These are phyloP conservation scores for Silurus glanis DNA, from an alignment of 2,113 vertebrate species.

Conservation along the genomic window DNA sequence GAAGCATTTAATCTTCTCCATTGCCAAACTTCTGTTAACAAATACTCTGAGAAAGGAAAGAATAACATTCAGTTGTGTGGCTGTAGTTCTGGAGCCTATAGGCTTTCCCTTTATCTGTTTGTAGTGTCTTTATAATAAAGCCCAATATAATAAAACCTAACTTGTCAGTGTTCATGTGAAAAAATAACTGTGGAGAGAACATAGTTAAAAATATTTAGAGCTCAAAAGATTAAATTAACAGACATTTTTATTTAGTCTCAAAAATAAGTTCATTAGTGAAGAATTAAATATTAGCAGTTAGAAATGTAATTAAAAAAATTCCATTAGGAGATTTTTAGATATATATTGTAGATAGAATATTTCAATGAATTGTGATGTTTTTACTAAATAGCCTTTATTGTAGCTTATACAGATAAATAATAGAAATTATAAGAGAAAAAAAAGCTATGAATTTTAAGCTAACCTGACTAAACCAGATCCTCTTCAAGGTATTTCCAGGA, in stretches of 20 bases:
- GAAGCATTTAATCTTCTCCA: constrained; percentile 99
- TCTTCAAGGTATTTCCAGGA: constrained; percentile 3
- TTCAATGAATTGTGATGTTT: background rate
- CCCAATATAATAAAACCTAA: background rate
- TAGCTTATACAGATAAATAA: background rate
- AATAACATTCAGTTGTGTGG: constrained; percentile 31
- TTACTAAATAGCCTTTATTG: background rate
- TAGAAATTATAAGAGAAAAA: background rate
- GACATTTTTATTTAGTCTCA: background rate
- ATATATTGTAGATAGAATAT: background rate
- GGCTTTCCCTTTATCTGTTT: background rate
- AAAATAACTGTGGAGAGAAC: background rate
- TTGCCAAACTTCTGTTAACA: constrained; percentile 98
- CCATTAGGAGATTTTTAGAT: background rate
- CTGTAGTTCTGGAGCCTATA: background rate
- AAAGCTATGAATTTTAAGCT: background rate
- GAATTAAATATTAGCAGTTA: background rate
- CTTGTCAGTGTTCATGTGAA: background rate
- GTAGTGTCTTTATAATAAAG: background rate
- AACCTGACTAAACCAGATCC: constrained; percentile 2
- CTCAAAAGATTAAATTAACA: background rate
- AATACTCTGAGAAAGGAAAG: constrained; percentile 82
- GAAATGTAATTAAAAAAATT: background rate
- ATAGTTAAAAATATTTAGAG: constrained; percentile 6
- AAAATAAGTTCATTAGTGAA: background rate